A percentile compares a stretch with the other conserved stretches of the same genome.
These are phyloP conservation scores for Callosobruchus maculatus DNA, from an alignment of 2,888 invertebrate species.

Conservation along the genomic window DNA sequence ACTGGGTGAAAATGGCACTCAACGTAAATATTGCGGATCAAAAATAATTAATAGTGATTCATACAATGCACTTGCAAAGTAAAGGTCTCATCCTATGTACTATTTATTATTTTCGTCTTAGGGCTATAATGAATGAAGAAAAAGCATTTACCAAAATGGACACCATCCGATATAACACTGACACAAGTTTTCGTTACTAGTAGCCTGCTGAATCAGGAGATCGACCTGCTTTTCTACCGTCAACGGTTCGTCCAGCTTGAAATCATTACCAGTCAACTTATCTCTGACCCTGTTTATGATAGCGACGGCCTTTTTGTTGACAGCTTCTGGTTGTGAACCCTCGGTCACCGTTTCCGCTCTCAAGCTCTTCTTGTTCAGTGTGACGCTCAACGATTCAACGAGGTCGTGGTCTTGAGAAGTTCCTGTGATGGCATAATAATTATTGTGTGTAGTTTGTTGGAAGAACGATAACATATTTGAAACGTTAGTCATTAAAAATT, in stretches of 20 bases:
- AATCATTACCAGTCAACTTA: constrained; percentile 92
- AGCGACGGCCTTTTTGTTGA: constrained; percentile 88
- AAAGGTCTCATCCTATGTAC: too few relatives aligned
- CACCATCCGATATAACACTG: constrained; percentile 99
- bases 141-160: constrained; percentile 61
- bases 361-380: constrained; percentile 49
- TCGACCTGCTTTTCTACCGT: constrained; percentile 72
- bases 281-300: constrained; percentile 92
- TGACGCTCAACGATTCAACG: constrained; percentile 51
- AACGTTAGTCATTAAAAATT: too few relatives aligned
- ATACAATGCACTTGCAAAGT: too few relatives aligned
- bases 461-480: too few relatives aligned
- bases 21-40: too few relatives aligned
- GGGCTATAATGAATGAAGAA: not conserved
- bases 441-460: not conserved
- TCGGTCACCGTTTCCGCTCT: constrained; percentile 31
- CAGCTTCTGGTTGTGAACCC: constrained; percentile 66
- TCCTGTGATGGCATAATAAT: too few relatives aligned
- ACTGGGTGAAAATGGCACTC: too few relatives aligned
- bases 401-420: constrained; percentile 45
- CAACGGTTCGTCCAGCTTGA: constrained; percentile 61
- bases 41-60: too few relatives aligned
- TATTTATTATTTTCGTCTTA: too few relatives aligned
- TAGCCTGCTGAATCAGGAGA: constrained; percentile 91
- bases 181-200: constrained; percentile 96